A percentile compares a stretch with the other conserved stretches of the same genome.
Evolutionary conservation across 2,797 vertebrate species (phyloP).

Genomic region (Calcarius lapponicus): DNA sequence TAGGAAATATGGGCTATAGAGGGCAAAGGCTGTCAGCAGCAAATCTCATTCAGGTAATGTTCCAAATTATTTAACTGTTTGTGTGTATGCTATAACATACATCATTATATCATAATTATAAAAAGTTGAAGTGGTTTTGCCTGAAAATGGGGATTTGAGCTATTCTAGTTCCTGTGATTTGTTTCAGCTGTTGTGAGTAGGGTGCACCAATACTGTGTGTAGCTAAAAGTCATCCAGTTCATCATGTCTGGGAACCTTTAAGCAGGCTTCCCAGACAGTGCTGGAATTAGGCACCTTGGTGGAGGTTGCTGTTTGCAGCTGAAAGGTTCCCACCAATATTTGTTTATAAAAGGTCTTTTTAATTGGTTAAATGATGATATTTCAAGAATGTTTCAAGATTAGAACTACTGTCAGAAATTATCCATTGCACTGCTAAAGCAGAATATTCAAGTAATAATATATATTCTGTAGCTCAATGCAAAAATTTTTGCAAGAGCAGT

Average conservation of each 20-base stretch:
- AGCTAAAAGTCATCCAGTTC: background rate
- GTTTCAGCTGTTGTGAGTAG: background rate
- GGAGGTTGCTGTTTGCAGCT: background rate
- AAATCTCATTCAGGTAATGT: background rate
- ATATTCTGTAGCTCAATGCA: background rate
- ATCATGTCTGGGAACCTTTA: background rate
- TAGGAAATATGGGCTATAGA: conserved; percentile 40
- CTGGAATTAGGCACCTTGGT: background rate
- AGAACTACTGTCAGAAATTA: background rate
- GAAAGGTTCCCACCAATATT: background rate
- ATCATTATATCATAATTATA: background rate
- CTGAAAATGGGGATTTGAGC: background rate
- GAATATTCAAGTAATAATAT: background rate
- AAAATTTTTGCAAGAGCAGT: background rate
- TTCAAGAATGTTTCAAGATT: background rate
- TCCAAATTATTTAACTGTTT: conserved; percentile 30
- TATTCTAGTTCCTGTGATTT: background rate
- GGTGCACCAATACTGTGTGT: background rate
- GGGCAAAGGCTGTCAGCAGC: conserved; percentile 11
- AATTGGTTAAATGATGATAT: background rate
- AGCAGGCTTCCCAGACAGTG: background rate
- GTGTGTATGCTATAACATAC: background rate
- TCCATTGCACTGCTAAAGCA: background rate
- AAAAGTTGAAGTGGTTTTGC: background rate
- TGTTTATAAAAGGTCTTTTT: background rate